Evolutionary conservation across 2,888 invertebrate genomes (phyloP).

Genomic region (Stenchaetothrips biformis): DNA sequence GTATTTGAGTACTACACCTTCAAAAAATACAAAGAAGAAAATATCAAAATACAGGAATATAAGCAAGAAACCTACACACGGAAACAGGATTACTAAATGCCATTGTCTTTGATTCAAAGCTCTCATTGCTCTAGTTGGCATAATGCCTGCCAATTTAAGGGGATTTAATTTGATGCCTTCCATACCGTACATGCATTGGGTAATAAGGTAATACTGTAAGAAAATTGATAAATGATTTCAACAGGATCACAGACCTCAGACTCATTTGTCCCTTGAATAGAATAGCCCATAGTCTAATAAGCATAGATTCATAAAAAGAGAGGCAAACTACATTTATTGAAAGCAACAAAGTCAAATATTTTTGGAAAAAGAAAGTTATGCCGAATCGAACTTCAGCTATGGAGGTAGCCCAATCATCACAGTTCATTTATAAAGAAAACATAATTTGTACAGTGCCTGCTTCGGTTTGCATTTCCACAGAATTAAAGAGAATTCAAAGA

Average conservation of each 20-base stretch:
- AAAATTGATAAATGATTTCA: conserved; percentile 6
- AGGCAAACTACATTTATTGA: too few species aligned
- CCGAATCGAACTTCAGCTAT: neutral
- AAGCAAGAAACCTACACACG: neutral
- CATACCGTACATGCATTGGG: neutral
- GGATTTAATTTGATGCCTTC: neutral
- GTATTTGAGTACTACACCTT: too few species aligned
- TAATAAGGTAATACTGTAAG: neutral
- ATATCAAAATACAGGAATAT: too few species aligned
- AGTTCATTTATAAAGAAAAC: neutral
- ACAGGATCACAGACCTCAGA: conserved; percentile 18
- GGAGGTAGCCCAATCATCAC: neutral
- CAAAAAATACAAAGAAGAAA: too few species aligned
- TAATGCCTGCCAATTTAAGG: neutral
- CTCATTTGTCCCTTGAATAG: conserved; percentile 3
- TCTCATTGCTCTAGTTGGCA: too few species aligned
- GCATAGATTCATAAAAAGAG: too few species aligned
- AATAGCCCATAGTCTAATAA: neutral
- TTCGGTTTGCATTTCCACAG: neutral
- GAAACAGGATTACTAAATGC: neutral
- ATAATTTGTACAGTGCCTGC: neutral
- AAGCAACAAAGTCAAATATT: neutral
- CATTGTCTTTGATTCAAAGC: neutral
- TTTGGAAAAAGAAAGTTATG: neutral
- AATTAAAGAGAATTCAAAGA: neutral